phyloP scores from a whole-genome alignment of 2,113 vertebrate genomes.

The Psittacara wagleri region DNA sequence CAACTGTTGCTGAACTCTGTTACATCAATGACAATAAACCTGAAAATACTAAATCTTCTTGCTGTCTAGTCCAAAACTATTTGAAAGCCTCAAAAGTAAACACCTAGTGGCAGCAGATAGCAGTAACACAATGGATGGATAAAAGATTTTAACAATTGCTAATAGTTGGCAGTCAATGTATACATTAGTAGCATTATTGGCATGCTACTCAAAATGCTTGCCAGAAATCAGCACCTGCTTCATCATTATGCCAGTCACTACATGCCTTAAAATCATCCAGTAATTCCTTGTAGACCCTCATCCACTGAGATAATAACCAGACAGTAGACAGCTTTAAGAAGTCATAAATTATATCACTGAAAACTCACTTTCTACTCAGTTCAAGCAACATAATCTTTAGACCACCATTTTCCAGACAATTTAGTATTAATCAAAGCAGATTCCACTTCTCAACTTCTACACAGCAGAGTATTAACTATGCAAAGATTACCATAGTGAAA shows the following conservation, averaged over 20 bases:
- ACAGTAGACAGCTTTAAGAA: not conserved
- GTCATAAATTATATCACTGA: not conserved
- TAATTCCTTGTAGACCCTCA: not conserved
- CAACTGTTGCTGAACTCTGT: not conserved
- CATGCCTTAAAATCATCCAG: not conserved
- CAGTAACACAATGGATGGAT: rapidly evolving
- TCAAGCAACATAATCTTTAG: not conserved
- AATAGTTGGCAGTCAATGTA: not conserved
- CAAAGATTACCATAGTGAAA: not conserved
- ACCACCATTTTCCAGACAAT: not conserved
- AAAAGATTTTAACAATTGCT: not conserved
- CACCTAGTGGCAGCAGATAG: not conserved
- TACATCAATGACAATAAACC: not conserved
- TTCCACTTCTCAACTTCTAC: not conserved
- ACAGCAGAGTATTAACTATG: not conserved
- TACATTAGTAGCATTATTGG: not conserved
- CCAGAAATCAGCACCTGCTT: constrained; percentile 3
- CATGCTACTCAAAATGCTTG: not conserved
- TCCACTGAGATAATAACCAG: not conserved
- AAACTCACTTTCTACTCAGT: not conserved
- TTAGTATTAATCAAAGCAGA: not conserved
- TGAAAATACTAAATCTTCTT: not conserved
- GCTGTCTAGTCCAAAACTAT: not conserved
- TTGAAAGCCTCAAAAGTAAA: not conserved
- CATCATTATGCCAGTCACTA: not conserved